A percentile compares a stretch with the other conserved stretches of the same genome.
Evolutionary conservation across 2,888 invertebrate genomes (phyloP).

Genomic region (Protonemura montana): DNA sequence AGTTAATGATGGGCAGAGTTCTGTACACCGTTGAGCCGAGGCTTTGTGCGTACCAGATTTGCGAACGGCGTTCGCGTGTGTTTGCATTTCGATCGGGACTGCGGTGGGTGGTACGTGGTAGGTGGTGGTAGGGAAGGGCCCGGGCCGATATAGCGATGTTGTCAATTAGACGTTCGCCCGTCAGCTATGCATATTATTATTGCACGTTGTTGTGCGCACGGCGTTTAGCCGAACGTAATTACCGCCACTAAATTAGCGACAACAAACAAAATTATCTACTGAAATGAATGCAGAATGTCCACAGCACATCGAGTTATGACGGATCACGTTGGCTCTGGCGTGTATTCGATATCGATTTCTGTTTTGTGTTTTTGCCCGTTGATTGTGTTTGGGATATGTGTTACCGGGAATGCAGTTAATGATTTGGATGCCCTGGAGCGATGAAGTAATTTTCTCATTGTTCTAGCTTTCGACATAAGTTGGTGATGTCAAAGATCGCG

Average conservation of each 20-base stretch:
- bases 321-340: neutral
- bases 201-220: neutral
- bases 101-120: neutral
- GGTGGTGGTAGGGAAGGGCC: neutral
- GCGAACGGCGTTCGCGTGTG: neutral
- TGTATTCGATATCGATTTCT: neutral
- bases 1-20: neutral
- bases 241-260: neutral
- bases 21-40: too few relatives aligned
- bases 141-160: neutral
- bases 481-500: neutral
- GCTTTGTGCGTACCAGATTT: neutral
- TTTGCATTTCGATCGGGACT: neutral
- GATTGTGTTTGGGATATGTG: too few relatives aligned
- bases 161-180: neutral
- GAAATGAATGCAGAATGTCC: neutral
- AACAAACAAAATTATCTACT: neutral
- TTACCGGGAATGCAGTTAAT: neutral
- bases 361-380: neutral
- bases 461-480: neutral
- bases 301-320: neutral
- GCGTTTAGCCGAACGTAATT: neutral
- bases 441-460: neutral
- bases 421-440: neutral
- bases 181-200: conserved; percentile 7